Percentiles rank a stretch among this genome's conserved stretches.
phyloP scores from a whole-genome alignment of 2,113 vertebrate species.

The Vidua macroura region DNA sequence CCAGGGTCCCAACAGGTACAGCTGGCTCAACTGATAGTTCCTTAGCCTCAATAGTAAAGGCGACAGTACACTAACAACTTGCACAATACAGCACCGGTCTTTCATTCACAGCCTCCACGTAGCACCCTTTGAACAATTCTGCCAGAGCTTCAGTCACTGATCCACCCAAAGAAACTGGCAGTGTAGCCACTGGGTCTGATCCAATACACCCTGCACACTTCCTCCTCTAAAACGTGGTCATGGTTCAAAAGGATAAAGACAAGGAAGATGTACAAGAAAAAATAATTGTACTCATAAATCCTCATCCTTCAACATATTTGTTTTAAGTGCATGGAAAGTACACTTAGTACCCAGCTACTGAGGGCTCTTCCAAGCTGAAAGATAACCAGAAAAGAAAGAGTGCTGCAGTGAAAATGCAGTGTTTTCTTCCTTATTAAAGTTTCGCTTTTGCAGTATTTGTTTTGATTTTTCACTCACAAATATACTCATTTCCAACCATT shows the following conservation, averaged over 20 bases:
- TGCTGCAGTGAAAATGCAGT: not conserved
- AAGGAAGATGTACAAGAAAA: not conserved
- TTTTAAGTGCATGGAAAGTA: not conserved
- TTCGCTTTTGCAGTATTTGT: not conserved
- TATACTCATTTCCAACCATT: not conserved
- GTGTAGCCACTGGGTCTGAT: not conserved
- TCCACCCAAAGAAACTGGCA: not conserved
- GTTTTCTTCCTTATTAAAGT: not conserved
- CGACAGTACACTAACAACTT: not conserved
- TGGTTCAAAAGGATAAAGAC: not conserved
- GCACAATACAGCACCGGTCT: not conserved
- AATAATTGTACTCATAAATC: not conserved
- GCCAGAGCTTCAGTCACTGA: accelerated
- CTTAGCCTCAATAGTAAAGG: not conserved
- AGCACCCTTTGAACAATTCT: not conserved
- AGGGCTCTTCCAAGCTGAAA: not conserved
- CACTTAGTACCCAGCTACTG: not conserved
- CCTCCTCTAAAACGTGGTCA: not conserved
- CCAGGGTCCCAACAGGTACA: not conserved
- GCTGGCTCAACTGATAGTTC: not conserved
- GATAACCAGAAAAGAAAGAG: not conserved
- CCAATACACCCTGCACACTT: not conserved
- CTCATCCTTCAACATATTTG: not conserved
- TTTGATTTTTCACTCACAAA: not conserved
- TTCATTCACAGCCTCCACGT: not conserved